These are phyloP conservation scores for Proales similis DNA, from an alignment of 1,140 invertebrate genomes.

Conservation along the genomic window DNA sequence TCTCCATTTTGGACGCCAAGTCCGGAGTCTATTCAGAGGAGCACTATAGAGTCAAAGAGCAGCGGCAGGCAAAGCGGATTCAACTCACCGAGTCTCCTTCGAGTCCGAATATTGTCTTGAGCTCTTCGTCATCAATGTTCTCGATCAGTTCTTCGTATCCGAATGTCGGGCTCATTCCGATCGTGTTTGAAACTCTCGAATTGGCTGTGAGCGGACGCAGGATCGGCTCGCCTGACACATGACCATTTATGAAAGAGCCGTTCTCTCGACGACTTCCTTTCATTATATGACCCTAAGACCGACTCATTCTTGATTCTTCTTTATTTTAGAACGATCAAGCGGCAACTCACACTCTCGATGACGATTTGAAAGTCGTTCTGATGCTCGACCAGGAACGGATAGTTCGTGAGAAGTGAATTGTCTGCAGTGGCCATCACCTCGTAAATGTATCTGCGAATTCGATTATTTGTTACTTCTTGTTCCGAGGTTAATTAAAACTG, in stretches of 20 bases:
- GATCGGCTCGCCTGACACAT: conserved; percentile 32
- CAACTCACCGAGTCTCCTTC: conserved; percentile 5
- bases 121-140: conserved; percentile 16
- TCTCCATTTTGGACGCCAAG: too few species aligned
- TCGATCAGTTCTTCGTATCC: neutral
- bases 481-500: too few species aligned
- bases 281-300: conserved; percentile 37
- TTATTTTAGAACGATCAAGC: too few species aligned
- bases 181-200: conserved; percentile 23
- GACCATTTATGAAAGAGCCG: neutral
- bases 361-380: conserved; percentile 51
- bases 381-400: conserved; percentile 50
- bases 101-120: conserved; percentile 27
- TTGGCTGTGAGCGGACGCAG: conserved; percentile 15
- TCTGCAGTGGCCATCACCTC: conserved; percentile 49
- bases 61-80: too few species aligned
- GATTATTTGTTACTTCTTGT: too few species aligned
- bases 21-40: too few species aligned
- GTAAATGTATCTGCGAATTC: conserved; percentile 45
- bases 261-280: conserved; percentile 29
- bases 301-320: too few species aligned
- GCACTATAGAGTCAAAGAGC: too few species aligned
- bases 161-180: conserved; percentile 28
- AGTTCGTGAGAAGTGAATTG: conserved; percentile 51
- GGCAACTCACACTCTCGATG: conserved; percentile 47